These are phyloP conservation scores for Pollicipes pollicipes DNA, from an alignment of 1,140 invertebrate genomes.

Conservation along the genomic window DNA sequence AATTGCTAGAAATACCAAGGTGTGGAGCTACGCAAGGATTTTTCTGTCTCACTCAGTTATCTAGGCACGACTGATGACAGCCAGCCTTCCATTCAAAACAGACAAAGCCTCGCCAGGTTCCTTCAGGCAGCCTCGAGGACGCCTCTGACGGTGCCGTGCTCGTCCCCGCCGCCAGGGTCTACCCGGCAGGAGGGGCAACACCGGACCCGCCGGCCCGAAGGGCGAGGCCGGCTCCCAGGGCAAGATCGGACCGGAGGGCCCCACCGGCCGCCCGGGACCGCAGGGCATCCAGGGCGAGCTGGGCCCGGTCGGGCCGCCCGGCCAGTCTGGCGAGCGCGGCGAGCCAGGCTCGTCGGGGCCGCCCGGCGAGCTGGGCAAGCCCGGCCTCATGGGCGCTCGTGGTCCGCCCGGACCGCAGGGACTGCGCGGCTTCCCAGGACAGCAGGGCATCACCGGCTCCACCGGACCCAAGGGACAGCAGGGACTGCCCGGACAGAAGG, in stretches of 20 bases:
- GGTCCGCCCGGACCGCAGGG: conserved; percentile 39
- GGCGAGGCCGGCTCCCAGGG: conserved; percentile 43
- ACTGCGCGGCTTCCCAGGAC: conserved; percentile 42
- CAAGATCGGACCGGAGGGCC: conserved; percentile 21
- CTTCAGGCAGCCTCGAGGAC: too few species aligned
- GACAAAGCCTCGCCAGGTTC: too few species aligned
- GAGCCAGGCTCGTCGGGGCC: conserved; percentile 50
- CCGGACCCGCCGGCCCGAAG: conserved; percentile 46
- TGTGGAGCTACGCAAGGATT: too few species aligned
- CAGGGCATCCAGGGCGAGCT: conserved; percentile 42
- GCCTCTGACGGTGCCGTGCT: too few species aligned
- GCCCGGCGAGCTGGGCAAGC: conserved; percentile 48
- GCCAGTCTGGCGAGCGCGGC: conserved; percentile 52
- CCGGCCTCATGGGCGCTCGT: conserved; percentile 47
- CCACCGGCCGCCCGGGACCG: conserved; percentile 21
- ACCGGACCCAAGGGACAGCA: conserved; percentile 53
- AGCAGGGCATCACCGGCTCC: conserved; percentile 42
- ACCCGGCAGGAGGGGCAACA: conserved; percentile 44
- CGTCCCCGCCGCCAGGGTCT: conserved; percentile 32
- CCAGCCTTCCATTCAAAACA: too few species aligned
- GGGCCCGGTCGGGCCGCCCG: conserved; percentile 49
- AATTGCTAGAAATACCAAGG: too few species aligned
- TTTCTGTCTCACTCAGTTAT: neutral
- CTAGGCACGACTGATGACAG: neutral
- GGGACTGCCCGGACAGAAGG: conserved; percentile 46